Conservation (phyloP, 2,888 invertebrate species). For the Meganola albula region DNA sequence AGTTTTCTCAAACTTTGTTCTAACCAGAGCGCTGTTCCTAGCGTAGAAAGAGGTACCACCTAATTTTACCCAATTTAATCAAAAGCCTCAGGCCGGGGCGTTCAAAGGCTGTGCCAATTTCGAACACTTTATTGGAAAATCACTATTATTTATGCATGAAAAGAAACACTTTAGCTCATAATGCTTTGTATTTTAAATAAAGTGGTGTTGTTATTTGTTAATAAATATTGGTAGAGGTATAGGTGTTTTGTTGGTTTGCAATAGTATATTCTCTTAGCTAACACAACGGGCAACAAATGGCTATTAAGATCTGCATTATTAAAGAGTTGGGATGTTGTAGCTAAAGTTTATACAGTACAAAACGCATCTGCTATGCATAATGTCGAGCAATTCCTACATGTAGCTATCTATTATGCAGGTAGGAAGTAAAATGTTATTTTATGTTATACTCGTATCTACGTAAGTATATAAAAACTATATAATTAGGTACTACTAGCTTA, state of each 20-base stretch:
- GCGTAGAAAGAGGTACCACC: constrained; percentile 15
- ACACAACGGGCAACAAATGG: constrained; percentile 25
- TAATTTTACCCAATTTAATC: constrained; percentile 15
- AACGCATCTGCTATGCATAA: constrained; percentile 38
- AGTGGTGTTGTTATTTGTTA: too few species aligned
- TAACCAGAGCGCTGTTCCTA: constrained; percentile 19
- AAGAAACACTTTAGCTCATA: too few species aligned
- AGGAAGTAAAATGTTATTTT: too few species aligned
- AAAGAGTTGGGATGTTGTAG: constrained; percentile 26
- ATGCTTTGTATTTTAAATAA: too few species aligned
- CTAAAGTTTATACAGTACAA: constrained; percentile 23
- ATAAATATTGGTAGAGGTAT: too few species aligned
- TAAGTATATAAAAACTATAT: too few species aligned
- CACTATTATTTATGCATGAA: too few species aligned
- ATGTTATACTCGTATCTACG: too few species aligned
- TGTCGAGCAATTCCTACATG: too few species aligned
- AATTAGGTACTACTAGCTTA: too few species aligned
- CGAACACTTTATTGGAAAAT: constrained; percentile 14
- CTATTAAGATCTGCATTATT: constrained; percentile 36
- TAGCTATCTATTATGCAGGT: too few species aligned
- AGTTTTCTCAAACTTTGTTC: constrained; percentile 17
- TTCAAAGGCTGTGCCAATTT: constrained; percentile 15
- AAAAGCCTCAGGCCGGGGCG: constrained; percentile 16
- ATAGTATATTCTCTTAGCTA: constrained; percentile 15
- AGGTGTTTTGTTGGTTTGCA: too few species aligned